Base-by-base conservation (phyloP, 2,113 vertebrate species). In the Dicerorhinus sumatrensis region DNA sequence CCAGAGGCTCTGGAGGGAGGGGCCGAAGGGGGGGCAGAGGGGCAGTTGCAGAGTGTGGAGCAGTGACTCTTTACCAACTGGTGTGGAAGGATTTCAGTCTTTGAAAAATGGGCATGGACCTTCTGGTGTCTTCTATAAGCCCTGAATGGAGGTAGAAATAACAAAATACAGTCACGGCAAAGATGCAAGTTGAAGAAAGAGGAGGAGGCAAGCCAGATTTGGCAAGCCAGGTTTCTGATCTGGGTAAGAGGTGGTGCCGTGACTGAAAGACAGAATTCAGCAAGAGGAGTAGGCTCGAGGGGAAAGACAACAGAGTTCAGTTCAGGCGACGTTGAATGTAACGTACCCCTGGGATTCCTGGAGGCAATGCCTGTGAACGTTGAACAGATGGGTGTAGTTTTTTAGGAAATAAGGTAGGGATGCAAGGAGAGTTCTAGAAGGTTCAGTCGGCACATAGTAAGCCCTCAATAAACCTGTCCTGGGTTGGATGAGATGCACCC, bases 91-190 rank as follows among this genome's bases (percentile, higher is more conserved):
- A 25, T 54, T 33, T 87, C 46, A 13, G 0, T 13, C 60, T 86
- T 62, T 91, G 54, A 70, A 94, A 96, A 86, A 67, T 36, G 27
- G 73, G 31, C 18, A 13, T 11, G 20, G 56, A 51, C 72, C 23
- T 65, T 46, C 65, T n/a, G 81, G 36, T 62, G 3, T 12, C 23
- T 72, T 90, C 65, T 11, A 0, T 72, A 63, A 69, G 29, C 46
- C 33, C 88, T 29, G 72, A 54, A 56, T 21, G 29, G 88, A 77
- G 25, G 33, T 12, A 60, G 95, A 73, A 85, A 89, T 70, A 80
- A 77, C 5, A 48, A 94, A 82, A 89, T 27, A 25, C 4, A 54
- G 54, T 75, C 89, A 42, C 20, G 16, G 11, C 48, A 69, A 60
- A 94, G 65, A 76, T 5, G 70, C 18, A 46, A 39, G 81, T 42